phyloP scores from a whole-genome alignment of 2,888 invertebrate genomes.

The Acronicta aceris region DNA sequence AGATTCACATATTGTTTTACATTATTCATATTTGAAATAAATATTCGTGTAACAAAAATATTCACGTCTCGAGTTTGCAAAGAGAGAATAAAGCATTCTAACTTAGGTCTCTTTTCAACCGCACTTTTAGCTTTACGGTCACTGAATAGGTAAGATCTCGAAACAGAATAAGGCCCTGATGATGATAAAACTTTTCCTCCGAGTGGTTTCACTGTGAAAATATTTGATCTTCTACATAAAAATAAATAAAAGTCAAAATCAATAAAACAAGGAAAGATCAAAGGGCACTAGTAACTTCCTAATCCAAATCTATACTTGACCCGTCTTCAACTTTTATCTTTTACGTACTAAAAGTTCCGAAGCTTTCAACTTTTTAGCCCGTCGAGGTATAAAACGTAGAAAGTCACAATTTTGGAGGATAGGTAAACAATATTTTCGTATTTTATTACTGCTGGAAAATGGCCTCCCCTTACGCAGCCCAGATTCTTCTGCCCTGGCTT shows the following conservation, averaged over 20 bases:
- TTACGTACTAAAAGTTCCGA: conserved; percentile 1
- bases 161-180: conserved; percentile 21
- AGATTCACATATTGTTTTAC: conserved; percentile 26
- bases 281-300: conserved; percentile 8
- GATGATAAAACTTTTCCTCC: conserved; percentile 16
- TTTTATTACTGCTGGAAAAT: neutral
- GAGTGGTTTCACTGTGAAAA: conserved; percentile 16
- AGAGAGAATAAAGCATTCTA: conserved; percentile 33
- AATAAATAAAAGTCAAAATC: conserved; percentile 23
- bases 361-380: conserved; percentile 3
- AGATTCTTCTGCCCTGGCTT: too few species aligned
- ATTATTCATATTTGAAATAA: conserved; percentile 27
- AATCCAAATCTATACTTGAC: conserved; percentile 17
- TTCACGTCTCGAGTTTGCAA: conserved; percentile 25
- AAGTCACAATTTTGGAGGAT: neutral
- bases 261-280: conserved; percentile 1
- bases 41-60: conserved; percentile 14
- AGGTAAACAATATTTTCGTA: neutral
- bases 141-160: conserved; percentile 41
- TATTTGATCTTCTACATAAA: conserved; percentile 13
- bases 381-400: conserved; percentile 1
- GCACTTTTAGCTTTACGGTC: conserved; percentile 38
- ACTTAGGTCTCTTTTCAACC: conserved; percentile 29
- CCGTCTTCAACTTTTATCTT: conserved; percentile 16
- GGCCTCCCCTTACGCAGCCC: too few species aligned